These are phyloP conservation scores for Cotesia congregata DNA, from an alignment of 2,888 invertebrate species.

Conservation along the genomic window DNA sequence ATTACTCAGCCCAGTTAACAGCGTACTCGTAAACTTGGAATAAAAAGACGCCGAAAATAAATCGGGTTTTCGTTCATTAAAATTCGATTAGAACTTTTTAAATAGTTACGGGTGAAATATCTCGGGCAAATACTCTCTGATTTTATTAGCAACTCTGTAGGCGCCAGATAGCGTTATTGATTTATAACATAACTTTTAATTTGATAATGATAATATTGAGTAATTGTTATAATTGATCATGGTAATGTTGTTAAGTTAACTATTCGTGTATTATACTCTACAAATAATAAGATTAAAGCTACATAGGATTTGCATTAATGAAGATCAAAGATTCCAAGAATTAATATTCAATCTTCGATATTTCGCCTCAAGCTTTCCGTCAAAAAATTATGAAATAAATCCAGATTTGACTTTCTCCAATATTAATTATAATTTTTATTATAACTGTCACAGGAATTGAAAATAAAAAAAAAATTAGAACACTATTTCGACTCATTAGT, in stretches of 20 bases:
- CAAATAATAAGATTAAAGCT: neutral
- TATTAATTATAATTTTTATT: neutral
- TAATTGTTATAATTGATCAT: neutral
- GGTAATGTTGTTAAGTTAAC: neutral
- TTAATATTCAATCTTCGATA: neutral
- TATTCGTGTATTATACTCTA: neutral
- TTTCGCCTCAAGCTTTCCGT: neutral
- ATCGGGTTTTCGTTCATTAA: constrained; percentile 35
- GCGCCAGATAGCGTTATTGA: neutral
- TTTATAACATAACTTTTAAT: neutral
- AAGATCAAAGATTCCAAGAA: neutral
- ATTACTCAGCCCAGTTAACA: constrained; percentile 24
- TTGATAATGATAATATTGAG: neutral
- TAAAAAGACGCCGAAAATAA: constrained; percentile 9
- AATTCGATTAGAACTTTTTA: constrained; percentile 29
- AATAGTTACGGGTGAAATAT: neutral
- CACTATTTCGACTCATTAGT: too few species aligned
- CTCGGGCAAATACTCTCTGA: neutral
- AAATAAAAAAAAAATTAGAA: too few species aligned
- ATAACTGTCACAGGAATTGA: too few species aligned
- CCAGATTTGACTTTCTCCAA: neutral
- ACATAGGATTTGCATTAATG: neutral
- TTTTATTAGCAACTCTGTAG: too few species aligned
- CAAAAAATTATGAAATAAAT: neutral
- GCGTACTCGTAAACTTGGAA: constrained; percentile 9